Conservation (phyloP, 2,797 vertebrate species). For the Falco biarmicus region DNA sequence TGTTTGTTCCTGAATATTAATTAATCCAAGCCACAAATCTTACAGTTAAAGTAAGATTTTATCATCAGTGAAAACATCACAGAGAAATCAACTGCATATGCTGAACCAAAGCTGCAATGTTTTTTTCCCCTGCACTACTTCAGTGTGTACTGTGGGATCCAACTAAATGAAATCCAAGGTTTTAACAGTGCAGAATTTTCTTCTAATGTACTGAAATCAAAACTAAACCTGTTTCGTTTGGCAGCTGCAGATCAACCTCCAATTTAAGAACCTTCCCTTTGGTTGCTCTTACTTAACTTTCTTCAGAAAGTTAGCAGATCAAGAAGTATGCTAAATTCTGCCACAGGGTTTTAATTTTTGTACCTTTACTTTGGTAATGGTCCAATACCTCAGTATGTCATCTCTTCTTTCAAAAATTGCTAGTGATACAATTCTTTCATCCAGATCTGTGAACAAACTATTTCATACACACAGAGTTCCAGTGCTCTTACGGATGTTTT, state of each 20-base stretch:
- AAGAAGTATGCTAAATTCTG: not conserved
- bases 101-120: not conserved
- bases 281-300: not conserved
- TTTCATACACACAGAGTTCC: not conserved
- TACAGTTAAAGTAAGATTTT: not conserved
- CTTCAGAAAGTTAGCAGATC: not conserved
- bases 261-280: not conserved
- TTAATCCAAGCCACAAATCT: not conserved
- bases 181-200: not conserved
- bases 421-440: not conserved
- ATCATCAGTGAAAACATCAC: not conserved
- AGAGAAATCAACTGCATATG: not conserved
- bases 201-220: not conserved
- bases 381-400: not conserved
- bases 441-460: not conserved
- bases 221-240: not conserved
- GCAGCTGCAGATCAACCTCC: not conserved
- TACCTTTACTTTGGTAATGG: not conserved
- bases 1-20: not conserved
- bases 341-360: not conserved
- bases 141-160: not conserved
- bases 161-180: not conserved
- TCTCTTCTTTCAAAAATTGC: not conserved
- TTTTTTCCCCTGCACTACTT: not conserved
- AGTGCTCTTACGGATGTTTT: not conserved